phyloP scores from a whole-genome alignment of 2,113 vertebrate species.

The Melanerpes formicivorus region DNA sequence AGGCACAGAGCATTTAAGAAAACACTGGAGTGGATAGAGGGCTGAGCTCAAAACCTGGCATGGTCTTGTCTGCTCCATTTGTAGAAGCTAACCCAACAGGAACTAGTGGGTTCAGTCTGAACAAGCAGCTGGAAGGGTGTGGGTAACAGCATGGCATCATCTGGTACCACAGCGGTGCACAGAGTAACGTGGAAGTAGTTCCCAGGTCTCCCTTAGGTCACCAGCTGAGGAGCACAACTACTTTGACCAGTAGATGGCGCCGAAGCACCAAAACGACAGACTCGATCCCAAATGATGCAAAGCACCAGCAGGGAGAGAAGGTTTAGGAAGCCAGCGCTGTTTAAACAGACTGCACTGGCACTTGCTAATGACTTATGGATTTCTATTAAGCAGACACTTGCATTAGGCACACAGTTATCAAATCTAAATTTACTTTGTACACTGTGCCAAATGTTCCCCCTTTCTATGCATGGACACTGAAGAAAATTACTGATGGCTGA shows the following conservation, averaged over 20 bases:
- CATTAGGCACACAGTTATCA: not conserved
- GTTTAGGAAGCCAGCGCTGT: not conserved
- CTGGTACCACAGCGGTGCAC: not conserved
- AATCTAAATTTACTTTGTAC: not conserved
- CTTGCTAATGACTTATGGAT: not conserved
- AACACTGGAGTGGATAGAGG: not conserved
- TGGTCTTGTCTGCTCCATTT: not conserved
- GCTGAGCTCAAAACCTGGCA: not conserved
- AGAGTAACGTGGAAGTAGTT: not conserved
- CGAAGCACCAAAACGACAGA: not conserved
- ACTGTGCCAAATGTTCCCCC: not conserved
- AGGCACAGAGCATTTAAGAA: not conserved
- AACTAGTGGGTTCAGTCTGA: not conserved
- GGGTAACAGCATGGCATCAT: not conserved
- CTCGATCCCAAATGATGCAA: not conserved
- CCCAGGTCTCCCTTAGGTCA: not conserved
- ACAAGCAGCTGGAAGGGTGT: not conserved
- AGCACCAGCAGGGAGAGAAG: not conserved
- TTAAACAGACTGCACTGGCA: not conserved
- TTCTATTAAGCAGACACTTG: not conserved
- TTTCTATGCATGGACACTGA: not conserved
- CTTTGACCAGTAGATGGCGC: constrained; percentile 19
- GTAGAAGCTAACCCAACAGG: not conserved
- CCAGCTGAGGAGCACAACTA: not conserved
- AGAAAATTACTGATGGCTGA: not conserved